Conservation (phyloP, 2,113 vertebrate genomes). For the Odontesthes bonariensis region DNA sequence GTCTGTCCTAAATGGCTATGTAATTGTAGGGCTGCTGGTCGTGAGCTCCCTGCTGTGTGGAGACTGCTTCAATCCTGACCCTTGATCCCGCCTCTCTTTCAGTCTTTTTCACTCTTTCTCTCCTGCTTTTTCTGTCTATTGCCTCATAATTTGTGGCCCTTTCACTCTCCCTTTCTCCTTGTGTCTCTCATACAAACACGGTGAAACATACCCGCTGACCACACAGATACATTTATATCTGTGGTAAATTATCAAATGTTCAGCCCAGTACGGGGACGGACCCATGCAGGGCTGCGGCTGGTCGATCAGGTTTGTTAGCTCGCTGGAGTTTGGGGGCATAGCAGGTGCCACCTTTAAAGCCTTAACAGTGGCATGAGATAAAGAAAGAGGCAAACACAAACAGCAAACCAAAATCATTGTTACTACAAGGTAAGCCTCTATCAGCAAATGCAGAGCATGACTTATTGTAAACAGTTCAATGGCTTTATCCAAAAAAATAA, state of each 20-base stretch:
- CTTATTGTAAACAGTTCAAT: slow-evolving; percentile 7
- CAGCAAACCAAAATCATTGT: slow-evolving; percentile 25
- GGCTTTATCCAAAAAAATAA: not conserved
- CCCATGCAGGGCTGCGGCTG: slow-evolving; percentile 43
- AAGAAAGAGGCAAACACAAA: slow-evolving; percentile 41
- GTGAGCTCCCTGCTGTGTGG: slow-evolving; percentile 62
- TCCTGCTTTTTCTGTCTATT: slow-evolving; percentile 30
- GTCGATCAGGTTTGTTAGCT: slow-evolving; percentile 71
- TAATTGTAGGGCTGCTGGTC: slow-evolving; percentile 75
- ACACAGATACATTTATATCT: slow-evolving; percentile 31
- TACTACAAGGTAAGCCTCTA: slow-evolving; percentile 26
- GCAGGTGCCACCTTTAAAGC: slow-evolving; percentile 78
- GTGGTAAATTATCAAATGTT: slow-evolving; percentile 65
- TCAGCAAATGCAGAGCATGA: not conserved
- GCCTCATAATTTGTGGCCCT: slow-evolving; percentile 15
- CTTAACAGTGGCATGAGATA: slow-evolving; percentile 74
- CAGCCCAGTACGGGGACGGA: slow-evolving; percentile 55
- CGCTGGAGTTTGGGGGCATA: slow-evolving; percentile 34
- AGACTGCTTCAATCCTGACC: slow-evolving; percentile 72
- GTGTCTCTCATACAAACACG: slow-evolving; percentile 27
- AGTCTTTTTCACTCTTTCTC: slow-evolving; percentile 38
- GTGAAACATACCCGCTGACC: slow-evolving; percentile 19
- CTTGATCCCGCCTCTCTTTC: slow-evolving; percentile 60
- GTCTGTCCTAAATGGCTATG: slow-evolving; percentile 70
- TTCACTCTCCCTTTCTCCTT: slow-evolving; percentile 17